Evolutionary conservation across 2,888 invertebrate species (phyloP).

Genomic region (Antheraea assamensis): DNA sequence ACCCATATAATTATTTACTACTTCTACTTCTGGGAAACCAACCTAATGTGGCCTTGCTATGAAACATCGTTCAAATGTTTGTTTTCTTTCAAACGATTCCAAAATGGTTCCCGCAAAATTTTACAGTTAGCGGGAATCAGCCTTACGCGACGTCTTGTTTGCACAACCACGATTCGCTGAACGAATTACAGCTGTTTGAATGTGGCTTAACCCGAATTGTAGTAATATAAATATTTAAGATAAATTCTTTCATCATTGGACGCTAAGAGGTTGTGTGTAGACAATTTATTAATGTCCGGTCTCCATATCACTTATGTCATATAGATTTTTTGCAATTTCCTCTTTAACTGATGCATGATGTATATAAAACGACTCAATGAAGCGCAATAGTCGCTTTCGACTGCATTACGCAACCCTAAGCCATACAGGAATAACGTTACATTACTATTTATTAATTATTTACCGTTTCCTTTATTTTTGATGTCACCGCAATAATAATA

Average conservation of each 20-base stretch:
- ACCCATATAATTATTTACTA: conserved; percentile 51
- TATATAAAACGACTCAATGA: conserved; percentile 60
- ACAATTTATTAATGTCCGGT: conserved; percentile 30
- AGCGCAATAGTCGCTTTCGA: conserved; percentile 60
- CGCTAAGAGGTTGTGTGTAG: conserved; percentile 28
- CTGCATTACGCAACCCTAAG: conserved; percentile 54
- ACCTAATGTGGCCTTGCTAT: conserved; percentile 68
- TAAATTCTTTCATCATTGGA: conserved; percentile 35
- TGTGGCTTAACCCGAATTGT: conserved; percentile 42
- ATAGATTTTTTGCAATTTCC: conserved; percentile 50
- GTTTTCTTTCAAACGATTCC: conserved; percentile 73
- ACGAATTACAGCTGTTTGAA: conserved; percentile 63
- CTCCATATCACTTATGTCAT: conserved; percentile 32
- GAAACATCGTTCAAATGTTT: conserved; percentile 70
- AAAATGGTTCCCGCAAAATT: conserved; percentile 71
- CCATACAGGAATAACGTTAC: conserved; percentile 53
- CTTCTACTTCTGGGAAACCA: conserved; percentile 66
- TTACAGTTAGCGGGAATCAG: conserved; percentile 66
- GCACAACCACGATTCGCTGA: conserved; percentile 62
- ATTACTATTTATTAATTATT: conserved; percentile 60
- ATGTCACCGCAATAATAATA: too few relatives aligned
- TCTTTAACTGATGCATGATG: conserved; percentile 45
- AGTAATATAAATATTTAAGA: conserved; percentile 50
- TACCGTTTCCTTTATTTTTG: too few relatives aligned
- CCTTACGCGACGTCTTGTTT: conserved; percentile 65